phyloP scores from a whole-genome alignment of 2,888 invertebrate species.

The Cosmia pyralina region DNA sequence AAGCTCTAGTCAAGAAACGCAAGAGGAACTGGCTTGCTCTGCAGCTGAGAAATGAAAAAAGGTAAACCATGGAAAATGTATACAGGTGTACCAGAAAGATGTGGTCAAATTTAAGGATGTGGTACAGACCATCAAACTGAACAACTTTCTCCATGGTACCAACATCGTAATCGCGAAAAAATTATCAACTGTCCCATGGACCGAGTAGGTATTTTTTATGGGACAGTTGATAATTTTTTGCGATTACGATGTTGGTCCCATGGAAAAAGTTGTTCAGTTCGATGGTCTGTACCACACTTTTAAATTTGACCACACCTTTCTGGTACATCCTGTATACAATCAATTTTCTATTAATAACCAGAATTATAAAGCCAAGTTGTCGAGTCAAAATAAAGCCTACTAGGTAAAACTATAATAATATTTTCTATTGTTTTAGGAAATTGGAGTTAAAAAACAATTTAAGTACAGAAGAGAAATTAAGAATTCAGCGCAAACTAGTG shows the following conservation, averaged over 20 bases:
- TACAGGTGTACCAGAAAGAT: no score
- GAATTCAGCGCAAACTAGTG: constrained; percentile 95
- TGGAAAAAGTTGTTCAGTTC: no score
- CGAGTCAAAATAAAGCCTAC: background rate
- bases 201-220: no score
- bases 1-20: constrained; percentile 94
- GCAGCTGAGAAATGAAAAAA: constrained; percentile 94
- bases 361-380: background rate
- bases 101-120: no score
- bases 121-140: no score
- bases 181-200: no score
- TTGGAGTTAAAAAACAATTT: constrained; percentile 91
- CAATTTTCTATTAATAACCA: background rate
- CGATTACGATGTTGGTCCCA: no score
- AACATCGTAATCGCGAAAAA: no score
- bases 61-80: constrained; percentile 73
- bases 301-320: no score
- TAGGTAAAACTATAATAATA: background rate
- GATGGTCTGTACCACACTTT: no score
- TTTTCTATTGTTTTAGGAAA: constrained; percentile 75
- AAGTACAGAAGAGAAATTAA: constrained; percentile 92
- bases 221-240: no score
- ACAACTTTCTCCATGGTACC: no score
- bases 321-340: background rate
- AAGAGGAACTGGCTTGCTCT: constrained; percentile 96